Evolutionary conservation across 2,113 vertebrate genomes (phyloP), one percentile per base, ranked within the genome.

Genomic region (Sapayoa aenigma): DNA sequence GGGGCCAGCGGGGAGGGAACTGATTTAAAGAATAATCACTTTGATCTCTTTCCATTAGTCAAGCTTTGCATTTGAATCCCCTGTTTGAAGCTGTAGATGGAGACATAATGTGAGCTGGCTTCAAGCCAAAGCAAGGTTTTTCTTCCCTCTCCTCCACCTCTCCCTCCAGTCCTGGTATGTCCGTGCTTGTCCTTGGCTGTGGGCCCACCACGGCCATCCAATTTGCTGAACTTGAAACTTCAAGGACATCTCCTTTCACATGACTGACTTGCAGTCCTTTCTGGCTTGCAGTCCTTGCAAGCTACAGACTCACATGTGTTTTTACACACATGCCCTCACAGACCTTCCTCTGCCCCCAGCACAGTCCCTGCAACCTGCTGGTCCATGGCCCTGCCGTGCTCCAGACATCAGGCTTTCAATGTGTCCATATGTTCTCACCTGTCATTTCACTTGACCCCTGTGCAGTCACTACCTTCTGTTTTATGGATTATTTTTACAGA

Each of bases 41-140:
- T 73, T 95, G 93, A 95, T 90, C 84, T 93, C 85, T 73, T 95
- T 90, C 87, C 83, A 94, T 96, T 94, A 96, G 92, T 89, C 84
- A 89, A 87, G 89, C 84, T 92, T 94, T 95, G 89, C 86, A 87
- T 92, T 91, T 5, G 66, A 96, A 82, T 96, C 69, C 87, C 84
- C 63, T 85, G 73, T 89, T 95, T 83, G 89, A 90, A 91, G 89
- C 69, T 0, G 0, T 68, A 86, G 85, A 94, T 90, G 78, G 86
- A 95, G 73, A 91, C 69, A 91, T 94, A 95, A 95, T 82, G 85
- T 50, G 73, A 82, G n/a, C 73, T 95, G 94, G 88, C 86, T 75
- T 66, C 6, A 9, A 79, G 83, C 89, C 89, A 95, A 94, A 71
- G 82, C 39, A 53, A 87, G 92, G 58, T 41, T 80, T 95, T 93